Conservation (phyloP, 1,140 invertebrate genomes). For the Paraescarpia echinospica region DNA sequence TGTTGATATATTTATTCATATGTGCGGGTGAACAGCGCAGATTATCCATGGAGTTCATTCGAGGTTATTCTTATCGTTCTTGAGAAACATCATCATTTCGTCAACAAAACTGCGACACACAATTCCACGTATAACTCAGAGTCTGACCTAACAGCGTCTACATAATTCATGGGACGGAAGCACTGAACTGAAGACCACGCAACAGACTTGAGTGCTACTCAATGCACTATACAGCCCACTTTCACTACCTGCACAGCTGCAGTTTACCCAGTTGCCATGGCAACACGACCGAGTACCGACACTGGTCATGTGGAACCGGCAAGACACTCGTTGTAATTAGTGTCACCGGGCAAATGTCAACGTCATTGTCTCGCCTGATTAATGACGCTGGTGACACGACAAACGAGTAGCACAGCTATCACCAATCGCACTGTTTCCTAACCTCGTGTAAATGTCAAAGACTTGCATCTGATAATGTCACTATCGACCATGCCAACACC, state of each 20-base stretch:
- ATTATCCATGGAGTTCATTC: too few species aligned
- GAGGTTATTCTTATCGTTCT: too few species aligned
- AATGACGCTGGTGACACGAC: neutral
- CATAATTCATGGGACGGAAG: neutral
- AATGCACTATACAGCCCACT: neutral
- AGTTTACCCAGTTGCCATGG: neutral
- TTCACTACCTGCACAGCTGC: neutral
- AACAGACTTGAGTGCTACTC: neutral
- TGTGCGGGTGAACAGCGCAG: too few species aligned
- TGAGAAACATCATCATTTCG: too few species aligned
- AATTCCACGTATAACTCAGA: too few species aligned
- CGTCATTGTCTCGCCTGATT: neutral
- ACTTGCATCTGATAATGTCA: neutral
- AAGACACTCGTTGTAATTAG: neutral
- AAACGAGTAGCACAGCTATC: neutral
- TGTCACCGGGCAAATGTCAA: neutral
- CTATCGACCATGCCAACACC: neutral
- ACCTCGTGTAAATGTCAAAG: neutral
- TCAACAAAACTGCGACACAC: too few species aligned
- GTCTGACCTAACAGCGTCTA: too few species aligned
- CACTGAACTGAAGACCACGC: too few species aligned
- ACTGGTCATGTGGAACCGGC: neutral
- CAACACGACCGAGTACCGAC: neutral
- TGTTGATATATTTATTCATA: too few species aligned
- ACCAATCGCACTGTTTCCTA: neutral